Evolutionary conservation across 1,140 invertebrate genomes (phyloP).

Genomic region (Drosophila murphyi): DNA sequence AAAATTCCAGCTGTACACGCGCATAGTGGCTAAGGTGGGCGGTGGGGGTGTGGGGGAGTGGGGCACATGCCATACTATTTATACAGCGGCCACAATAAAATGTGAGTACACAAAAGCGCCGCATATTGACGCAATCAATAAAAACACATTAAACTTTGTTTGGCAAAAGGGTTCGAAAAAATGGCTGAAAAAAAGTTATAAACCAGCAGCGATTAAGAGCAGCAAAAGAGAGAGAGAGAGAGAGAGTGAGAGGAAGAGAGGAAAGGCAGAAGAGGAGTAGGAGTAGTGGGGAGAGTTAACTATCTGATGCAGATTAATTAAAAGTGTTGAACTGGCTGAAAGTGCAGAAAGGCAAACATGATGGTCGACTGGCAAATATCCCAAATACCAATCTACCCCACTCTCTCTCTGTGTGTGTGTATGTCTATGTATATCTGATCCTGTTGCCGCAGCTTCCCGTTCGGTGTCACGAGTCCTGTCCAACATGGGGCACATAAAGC

Average conservation of each 20-base stretch:
- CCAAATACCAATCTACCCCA: conserved; percentile 1
- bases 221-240: not conserved
- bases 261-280: not conserved
- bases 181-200: conserved; percentile 11
- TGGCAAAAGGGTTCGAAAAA: conserved; percentile 31
- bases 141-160: conserved; percentile 73
- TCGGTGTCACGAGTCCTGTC: conserved; percentile 6
- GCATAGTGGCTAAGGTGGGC: conserved; percentile 16
- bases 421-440: conserved; percentile 6
- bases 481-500: conserved; percentile 53
- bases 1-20: conserved; percentile 60
- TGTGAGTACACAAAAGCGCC: conserved; percentile 6
- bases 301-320: conserved; percentile 65
- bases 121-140: conserved; percentile 60
- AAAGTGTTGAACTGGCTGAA: conserved; percentile 73
- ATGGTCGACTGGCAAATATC: conserved; percentile 26
- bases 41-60: not conserved
- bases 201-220: conserved; percentile 44
- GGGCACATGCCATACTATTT: conserved; percentile 24
- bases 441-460: not conserved
- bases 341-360: conserved; percentile 69
- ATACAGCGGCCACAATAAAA: conserved; percentile 30
- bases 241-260: not conserved
- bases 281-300: conserved; percentile 15
- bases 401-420: not conserved